Base-by-base conservation (phyloP, 2,888 invertebrate species). In the Achlya flavicornis region DNA sequence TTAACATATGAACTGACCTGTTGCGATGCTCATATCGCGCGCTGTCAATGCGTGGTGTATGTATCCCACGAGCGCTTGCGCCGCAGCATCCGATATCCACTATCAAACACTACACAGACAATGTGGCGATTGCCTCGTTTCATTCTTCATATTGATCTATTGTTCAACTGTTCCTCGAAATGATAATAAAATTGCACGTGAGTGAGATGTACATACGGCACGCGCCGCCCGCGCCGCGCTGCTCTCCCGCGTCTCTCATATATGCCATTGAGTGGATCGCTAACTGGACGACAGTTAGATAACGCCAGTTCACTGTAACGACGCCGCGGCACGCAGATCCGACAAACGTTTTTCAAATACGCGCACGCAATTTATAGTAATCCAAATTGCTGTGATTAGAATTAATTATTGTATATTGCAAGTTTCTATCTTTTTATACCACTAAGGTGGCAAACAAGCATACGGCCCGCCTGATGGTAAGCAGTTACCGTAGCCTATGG, bases 211-310 rank as follows among this genome's bases (percentile, higher is more conserved):
- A 26, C 57, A 57, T 12, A 2, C 10, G 3, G 26, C 43, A 32
- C 58, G 35, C 19, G 48, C 35, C 59, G 48, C 59, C 8, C 12
- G 41, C 12, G 7, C 11, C 12, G 7, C 12, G 7, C 11, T 4
- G 7, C 11, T 3, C n/a, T 46, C 46, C n/a, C n/a, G 46, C 6
- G 1, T 14, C 46, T n/a, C 46, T 46, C 5, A 46, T 46, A n/a
- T 46, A 46, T 46, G 2, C 41, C 12, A 46, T 46, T 46, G 46
- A n/a, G 46, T 46, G n/a, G 46, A n/a, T 46, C 46, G n/a, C 5
- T 46, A 46, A 7, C 46, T n/a, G 46, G n/a, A 46, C n/a, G 10
- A 19, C 53, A 53, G 53, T 53, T 53, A 63, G 59, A 59, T 63
- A 62, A 57, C 33, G 63, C 41, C 19, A 53, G 19, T 53, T 53